phyloP scores from a whole-genome alignment of 1,140 invertebrate species.

The Nephila pilipes region DNA sequence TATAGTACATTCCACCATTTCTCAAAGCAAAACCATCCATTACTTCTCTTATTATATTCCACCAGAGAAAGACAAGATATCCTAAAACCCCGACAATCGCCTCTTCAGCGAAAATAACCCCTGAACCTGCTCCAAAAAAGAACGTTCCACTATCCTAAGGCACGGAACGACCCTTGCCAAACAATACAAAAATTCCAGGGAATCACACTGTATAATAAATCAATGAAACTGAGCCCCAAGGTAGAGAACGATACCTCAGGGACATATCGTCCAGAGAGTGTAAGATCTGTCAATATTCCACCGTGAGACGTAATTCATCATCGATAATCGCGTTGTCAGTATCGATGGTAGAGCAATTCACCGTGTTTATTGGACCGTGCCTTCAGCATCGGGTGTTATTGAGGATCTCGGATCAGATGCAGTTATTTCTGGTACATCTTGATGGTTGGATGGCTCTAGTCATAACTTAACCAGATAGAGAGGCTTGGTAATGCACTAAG shows the following conservation, averaged over 20 bases:
- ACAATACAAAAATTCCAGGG: neutral
- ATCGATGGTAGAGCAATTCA: neutral
- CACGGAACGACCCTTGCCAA: neutral
- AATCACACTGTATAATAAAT: neutral
- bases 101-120: neutral
- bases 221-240: neutral
- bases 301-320: neutral
- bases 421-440: slow-evolving; percentile 14
- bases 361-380: neutral
- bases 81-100: neutral
- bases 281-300: neutral
- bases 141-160: neutral
- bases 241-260: slow-evolving; percentile 19
- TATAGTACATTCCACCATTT: neutral
- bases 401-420: neutral
- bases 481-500: neutral
- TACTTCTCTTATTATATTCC: neutral
- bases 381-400: neutral
- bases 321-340: slow-evolving; percentile 19
- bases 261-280: neutral
- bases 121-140: neutral
- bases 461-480: slow-evolving; percentile 31
- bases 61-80: neutral
- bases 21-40: neutral
- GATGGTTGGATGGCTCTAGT: neutral